Evolutionary conservation across 1,140 invertebrate genomes (phyloP), one percentile per base, ranked within the genome.

Genomic region (Chrysopa pallens): DNA sequence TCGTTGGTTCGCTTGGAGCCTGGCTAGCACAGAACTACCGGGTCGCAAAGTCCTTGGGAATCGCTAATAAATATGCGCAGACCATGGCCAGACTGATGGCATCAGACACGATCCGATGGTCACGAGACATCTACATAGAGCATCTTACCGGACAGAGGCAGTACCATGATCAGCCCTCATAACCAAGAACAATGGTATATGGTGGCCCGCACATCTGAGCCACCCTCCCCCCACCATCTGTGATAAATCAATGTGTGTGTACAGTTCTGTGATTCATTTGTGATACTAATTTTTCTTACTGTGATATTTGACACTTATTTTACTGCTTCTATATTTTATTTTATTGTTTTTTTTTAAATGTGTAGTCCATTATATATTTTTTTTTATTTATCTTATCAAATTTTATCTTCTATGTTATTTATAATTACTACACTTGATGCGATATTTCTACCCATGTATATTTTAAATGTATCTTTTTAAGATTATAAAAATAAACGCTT

Each of bases 21-120:
- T 59, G 54, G 54, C 49, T 53, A 39, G 40, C 45, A 4, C 41
- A 12, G 0, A 58, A 58, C 39, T 46, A 57, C 27, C 8, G 13
- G 9, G 37, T 53, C 37, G 39, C 52, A 0, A 7, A 29, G 0
- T n/a, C 36, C 1, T 44, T 52, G 2, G 17, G 17, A 23, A 23
- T 23, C 2, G 36, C 39, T 1, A 4, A 15, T 0, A 28, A 12
- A 2, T 53, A 53, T 37, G 42, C 49, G 0, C 8, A 11, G 1
- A 36, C 49, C 6, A 57, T 60, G 49, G 23, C 17, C 13, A 46
- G 40, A 1, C 40, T 54, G 11, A 50, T 55, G 44, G 39, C 49
- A 4, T 46, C 44, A 1, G 52, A 55, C 12, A 50, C 49, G 0
- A 45, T 56, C 13, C 37, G 43, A 1, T 55, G 52, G 52, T 53